phyloP scores from a whole-genome alignment of 2,888 invertebrate genomes.

The Drosophila glabriapex region DNA sequence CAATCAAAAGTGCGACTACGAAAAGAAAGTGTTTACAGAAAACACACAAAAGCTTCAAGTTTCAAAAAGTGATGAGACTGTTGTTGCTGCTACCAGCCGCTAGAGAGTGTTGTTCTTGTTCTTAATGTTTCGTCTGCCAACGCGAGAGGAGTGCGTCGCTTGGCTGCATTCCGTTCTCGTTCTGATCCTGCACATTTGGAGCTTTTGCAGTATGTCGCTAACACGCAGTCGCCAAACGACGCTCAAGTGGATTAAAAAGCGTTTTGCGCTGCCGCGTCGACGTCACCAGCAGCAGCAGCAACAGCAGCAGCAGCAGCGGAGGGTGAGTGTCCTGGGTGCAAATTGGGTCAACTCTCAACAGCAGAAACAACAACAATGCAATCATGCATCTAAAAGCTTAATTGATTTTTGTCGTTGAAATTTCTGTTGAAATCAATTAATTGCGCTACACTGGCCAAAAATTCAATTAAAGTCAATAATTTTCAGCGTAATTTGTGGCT shows the following conservation, averaged over 20 bases:
- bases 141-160: conserved; percentile 60
- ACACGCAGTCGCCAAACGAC: conserved; percentile 74
- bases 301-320: conserved; percentile 25
- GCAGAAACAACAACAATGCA: not conserved
- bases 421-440: conserved; percentile 69
- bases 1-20: conserved; percentile 20
- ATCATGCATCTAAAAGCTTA: not conserved
- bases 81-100: conserved; percentile 24
- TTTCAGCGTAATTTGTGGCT: conserved; percentile 64
- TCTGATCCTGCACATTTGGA: conserved; percentile 75
- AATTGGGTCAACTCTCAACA: conserved; percentile 55
- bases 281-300: conserved; percentile 40
- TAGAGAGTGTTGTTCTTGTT: conserved; percentile 30
- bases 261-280: conserved; percentile 64
- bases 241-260: conserved; percentile 83
- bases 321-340: conserved; percentile 49
- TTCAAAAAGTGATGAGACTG: conserved; percentile 56
- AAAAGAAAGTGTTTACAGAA: conserved; percentile 44
- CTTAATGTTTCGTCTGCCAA: conserved; percentile 67
- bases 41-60: conserved; percentile 26
- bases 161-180: conserved; percentile 81
- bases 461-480: conserved; percentile 72
- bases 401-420: conserved; percentile 41
- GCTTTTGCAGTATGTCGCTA: conserved; percentile 78
- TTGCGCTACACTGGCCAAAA: conserved; percentile 43